Evolutionary conservation across 2,113 vertebrate genomes (phyloP), one percentile per base, ranked within the genome.

Genomic region (Phocoena phocoena): DNA sequence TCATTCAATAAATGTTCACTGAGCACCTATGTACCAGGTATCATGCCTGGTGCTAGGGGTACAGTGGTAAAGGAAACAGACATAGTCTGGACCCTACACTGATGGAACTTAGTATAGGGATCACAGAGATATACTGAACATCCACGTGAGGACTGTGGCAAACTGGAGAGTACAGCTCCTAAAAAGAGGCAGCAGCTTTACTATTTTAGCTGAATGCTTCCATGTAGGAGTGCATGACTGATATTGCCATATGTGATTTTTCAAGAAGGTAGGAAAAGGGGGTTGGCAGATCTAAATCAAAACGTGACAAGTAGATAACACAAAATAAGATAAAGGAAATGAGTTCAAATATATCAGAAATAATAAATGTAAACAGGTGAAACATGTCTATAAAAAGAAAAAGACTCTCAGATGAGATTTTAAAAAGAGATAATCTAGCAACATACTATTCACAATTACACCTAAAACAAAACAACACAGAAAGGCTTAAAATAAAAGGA

Each of bases 291-390:
- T 63, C 41, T 80, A 58, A 81, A 68, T 63, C 28, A 53, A 96
- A 76, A 81, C 8, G 67, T n/a, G 55, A 85, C 4, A 94, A 62
- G 77, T 1, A 55, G 28, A 44, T 55, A 89, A 21, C 28, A 88
- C 11, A 62, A 67, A 96, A 55, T 77, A 87, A 73, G 21, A 83
- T 74, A 25, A 82, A 47, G 70, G 53, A 86, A 74, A 74, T 87
- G 11, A 44, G n/a, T 55, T 17, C 38, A 95, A 92, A 95, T 23
- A 80, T 11, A 83, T 63, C 62, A 79, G 41, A 95, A 92, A 95
- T 70, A 12, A 90, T 50, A 93, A 85, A 50, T 31, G 17, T 5
- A 92, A 96, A 44, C 4, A 53, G 12, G 20, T 60, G 8, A 85
- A 79, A 74, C 6, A 65, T 67, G 47, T 6, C 8, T 83, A 65